Conservation (phyloP, 2,888 invertebrate genomes). For the Conchocele bisecta region DNA sequence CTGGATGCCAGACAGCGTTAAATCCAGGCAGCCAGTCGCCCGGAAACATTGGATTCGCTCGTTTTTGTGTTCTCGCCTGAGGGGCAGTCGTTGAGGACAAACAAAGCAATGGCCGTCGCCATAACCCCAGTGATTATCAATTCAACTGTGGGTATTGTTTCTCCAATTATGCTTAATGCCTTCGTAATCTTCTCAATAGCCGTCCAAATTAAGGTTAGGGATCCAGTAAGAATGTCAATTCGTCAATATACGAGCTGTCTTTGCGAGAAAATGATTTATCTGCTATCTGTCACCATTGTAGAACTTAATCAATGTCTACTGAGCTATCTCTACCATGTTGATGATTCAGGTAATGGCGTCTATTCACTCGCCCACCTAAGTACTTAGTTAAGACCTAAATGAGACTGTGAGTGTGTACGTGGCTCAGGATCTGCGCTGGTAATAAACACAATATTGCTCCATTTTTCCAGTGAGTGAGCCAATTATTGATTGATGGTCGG, state of each 20-base stretch:
- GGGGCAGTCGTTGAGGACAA: slow-evolving; percentile 23
- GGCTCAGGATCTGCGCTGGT: too few relatives aligned
- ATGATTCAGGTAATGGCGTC: too few relatives aligned
- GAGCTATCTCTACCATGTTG: too few relatives aligned
- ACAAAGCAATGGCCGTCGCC: slow-evolving; percentile 40
- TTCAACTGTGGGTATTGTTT: slow-evolving; percentile 62
- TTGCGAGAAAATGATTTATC: too few relatives aligned
- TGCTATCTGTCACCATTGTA: too few relatives aligned
- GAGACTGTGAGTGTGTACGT: too few relatives aligned
- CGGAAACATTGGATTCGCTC: slow-evolving; percentile 49
- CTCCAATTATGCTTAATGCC: slow-evolving; percentile 67
- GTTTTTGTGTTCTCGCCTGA: slow-evolving; percentile 16
- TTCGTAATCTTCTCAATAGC: slow-evolving; percentile 66
- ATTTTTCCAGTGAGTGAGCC: too few relatives aligned
- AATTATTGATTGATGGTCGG: slow-evolving; percentile 15
- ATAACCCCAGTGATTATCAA: slow-evolving; percentile 65
- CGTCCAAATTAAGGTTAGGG: slow-evolving; percentile 59
- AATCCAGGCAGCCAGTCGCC: slow-evolving; percentile 32
- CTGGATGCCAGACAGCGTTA: slow-evolving; percentile 46
- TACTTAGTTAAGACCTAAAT: too few relatives aligned
- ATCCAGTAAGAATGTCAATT: slow-evolving; percentile 48
- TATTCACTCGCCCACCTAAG: too few relatives aligned
- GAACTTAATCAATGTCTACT: too few relatives aligned
- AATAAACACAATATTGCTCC: too few relatives aligned
- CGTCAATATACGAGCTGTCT: slow-evolving; percentile 54